Conservation (phyloP, 2,888 invertebrate genomes). For the Epinotia demarniana region DNA sequence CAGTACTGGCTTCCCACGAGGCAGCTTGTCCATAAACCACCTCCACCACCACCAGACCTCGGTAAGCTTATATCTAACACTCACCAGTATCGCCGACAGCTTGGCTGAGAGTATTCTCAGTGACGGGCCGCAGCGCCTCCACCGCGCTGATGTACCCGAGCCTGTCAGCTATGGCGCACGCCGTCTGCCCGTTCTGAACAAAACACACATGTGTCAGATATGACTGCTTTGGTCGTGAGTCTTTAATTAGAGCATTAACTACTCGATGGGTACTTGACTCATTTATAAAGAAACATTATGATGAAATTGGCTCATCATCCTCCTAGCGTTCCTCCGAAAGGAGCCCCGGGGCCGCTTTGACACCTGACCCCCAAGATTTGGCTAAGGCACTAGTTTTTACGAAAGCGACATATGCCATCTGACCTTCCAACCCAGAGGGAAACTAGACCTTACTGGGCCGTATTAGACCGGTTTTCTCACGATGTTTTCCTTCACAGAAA, state of each 20-base stretch:
- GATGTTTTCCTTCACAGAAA: too few relatives aligned
- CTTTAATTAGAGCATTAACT: slow-evolving; percentile 5
- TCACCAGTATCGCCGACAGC: slow-evolving; percentile 79
- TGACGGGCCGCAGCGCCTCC: slow-evolving; percentile 97
- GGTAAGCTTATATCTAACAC: slow-evolving; percentile 50
- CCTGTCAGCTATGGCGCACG: slow-evolving; percentile 97
- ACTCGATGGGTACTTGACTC: neutral
- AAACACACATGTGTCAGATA: neutral
- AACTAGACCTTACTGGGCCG: too few relatives aligned
- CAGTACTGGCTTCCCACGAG: too few relatives aligned
- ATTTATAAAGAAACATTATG: neutral
- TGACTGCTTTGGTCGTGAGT: neutral
- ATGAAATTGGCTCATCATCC: too few relatives aligned
- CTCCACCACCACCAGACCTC: too few relatives aligned
- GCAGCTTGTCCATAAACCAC: neutral
- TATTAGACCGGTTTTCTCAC: too few relatives aligned
- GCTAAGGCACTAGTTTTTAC: too few relatives aligned
- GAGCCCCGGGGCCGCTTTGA: too few relatives aligned
- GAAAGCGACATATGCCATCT: too few relatives aligned
- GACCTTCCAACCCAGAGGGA: too few relatives aligned
- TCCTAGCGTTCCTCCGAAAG: too few relatives aligned
- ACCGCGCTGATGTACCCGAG: slow-evolving; percentile 99
- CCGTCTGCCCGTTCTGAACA: slow-evolving; percentile 96
- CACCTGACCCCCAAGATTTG: too few relatives aligned
- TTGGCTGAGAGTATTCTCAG: slow-evolving; percentile 86